Conservation (phyloP, 2,113 vertebrate genomes). For the Muscicapa adusta region DNA sequence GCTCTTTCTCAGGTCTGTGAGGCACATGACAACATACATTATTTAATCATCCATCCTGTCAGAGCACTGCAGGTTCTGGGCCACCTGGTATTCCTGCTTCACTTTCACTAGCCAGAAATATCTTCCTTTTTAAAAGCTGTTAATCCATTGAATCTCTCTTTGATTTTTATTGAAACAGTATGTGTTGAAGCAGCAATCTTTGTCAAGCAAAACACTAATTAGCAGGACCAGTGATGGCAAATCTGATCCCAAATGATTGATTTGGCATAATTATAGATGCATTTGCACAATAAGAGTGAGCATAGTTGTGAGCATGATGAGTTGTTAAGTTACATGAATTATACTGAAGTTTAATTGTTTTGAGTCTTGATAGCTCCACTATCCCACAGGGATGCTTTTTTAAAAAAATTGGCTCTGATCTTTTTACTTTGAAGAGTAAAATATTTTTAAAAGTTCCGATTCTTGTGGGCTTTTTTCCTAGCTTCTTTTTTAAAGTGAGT, state of each 20-base stretch:
- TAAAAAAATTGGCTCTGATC: not conserved
- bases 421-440: not conserved
- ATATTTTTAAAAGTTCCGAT: not conserved
- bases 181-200: not conserved
- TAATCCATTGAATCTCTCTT: not conserved
- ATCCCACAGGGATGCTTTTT: not conserved
- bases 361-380: not conserved
- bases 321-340: slow-evolving; percentile 5
- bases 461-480: not conserved
- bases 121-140: not conserved
- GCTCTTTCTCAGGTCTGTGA: not conserved
- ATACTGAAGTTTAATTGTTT: not conserved
- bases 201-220: not conserved
- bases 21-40: not conserved
- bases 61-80: not conserved
- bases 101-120: not conserved
- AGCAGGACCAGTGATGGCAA: not conserved
- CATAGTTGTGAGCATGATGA: not conserved
- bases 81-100: not conserved
- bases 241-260: not conserved
- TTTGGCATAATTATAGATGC: slow-evolving; percentile 4
- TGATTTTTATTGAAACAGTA: not conserved
- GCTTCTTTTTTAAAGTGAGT: not conserved
- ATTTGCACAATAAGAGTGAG: not conserved
- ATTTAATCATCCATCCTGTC: not conserved